These are phyloP conservation scores for Cottus gobio DNA, from an alignment of 2,113 vertebrate genomes.

Conservation along the genomic window DNA sequence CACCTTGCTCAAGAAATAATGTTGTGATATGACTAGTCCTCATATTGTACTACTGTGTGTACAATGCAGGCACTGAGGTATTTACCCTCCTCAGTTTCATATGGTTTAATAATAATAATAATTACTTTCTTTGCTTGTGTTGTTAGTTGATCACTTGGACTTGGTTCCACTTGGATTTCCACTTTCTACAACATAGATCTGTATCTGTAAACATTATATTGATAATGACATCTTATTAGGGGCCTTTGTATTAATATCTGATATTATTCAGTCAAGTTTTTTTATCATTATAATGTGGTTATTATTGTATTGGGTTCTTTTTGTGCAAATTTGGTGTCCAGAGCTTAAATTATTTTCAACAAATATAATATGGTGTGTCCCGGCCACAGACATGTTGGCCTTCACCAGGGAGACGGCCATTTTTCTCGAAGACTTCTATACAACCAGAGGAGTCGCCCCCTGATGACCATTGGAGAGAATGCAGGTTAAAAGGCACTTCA, in stretches of 20 bases:
- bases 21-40: not conserved
- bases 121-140: not conserved
- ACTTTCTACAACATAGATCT: not conserved
- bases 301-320: not conserved
- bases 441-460: too few relatives aligned
- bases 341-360: not conserved
- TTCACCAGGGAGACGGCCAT: too few relatives aligned
- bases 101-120: not conserved
- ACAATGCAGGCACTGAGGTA: too few relatives aligned
- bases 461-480: too few relatives aligned
- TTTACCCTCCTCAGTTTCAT: not conserved
- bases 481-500: too few relatives aligned
- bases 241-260: not conserved
- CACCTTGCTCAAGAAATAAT: constrained; percentile 19
- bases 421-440: too few relatives aligned
- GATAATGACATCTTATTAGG: not conserved
- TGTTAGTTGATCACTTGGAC: not conserved
- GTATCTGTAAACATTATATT: not conserved
- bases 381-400: not conserved
- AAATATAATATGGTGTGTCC: not conserved
- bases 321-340: not conserved
- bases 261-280: too few relatives aligned
- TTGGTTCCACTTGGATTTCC: too few relatives aligned
- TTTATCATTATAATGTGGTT: too few relatives aligned
- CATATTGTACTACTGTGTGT: not conserved